A percentile compares a stretch with the other conserved stretches of the same genome.
These are phyloP conservation scores for Eulemur rubriventer DNA, from an alignment of 2,797 vertebrate genomes.

Conservation along the genomic window DNA sequence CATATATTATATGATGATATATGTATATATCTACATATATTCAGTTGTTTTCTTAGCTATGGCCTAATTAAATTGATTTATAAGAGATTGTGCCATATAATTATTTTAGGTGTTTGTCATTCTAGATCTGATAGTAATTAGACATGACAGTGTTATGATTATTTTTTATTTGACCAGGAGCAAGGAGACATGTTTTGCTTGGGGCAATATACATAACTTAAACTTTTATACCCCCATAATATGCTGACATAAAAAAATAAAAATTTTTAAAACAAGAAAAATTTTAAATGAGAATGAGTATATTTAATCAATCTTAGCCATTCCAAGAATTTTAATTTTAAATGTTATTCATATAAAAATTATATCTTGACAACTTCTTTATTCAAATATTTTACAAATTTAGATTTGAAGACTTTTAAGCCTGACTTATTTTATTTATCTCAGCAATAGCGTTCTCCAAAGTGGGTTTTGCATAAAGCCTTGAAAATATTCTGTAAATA, in stretches of 20 bases:
- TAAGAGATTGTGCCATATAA: background rate
- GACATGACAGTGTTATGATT: constrained; percentile 17
- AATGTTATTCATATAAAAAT: constrained; percentile 29
- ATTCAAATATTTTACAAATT: background rate
- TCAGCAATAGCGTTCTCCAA: background rate
- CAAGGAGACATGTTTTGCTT: background rate
- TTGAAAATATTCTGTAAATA: background rate
- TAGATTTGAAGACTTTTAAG: background rate
- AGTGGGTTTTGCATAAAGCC: background rate
- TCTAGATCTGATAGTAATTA: constrained; percentile 25
- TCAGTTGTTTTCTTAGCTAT: background rate
- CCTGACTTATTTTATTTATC: background rate
- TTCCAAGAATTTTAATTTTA: background rate
- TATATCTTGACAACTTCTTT: background rate
- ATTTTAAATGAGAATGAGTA: constrained; percentile 1
- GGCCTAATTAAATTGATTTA: background rate
- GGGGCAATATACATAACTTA: too few relatives aligned
- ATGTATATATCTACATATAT: background rate
- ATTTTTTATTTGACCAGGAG: background rate
- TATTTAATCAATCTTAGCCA: background rate
- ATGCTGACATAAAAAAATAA: too few relatives aligned
- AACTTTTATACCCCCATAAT: too few relatives aligned
- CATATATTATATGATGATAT: too few relatives aligned
- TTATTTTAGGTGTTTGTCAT: constrained; percentile 34
- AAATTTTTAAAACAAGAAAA: background rate